A percentile compares a stretch with the other conserved stretches of the same genome.
phyloP scores from a whole-genome alignment of 2,113 vertebrate species.

The Nematolebias whitei region DNA sequence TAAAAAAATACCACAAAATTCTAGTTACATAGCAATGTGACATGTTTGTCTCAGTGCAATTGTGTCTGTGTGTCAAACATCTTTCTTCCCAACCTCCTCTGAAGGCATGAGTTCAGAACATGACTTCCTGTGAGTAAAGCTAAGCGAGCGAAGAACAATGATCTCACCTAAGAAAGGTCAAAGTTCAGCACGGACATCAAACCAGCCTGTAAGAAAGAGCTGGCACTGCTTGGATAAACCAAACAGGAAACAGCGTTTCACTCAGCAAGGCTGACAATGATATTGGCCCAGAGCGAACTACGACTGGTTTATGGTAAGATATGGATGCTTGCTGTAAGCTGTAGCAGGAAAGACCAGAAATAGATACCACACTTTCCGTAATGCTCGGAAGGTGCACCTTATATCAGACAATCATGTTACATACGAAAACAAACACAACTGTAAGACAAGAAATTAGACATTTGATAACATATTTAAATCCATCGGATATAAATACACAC shows the following conservation, averaged over 20 bases:
- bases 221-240: conserved; percentile 69
- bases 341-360: conserved; percentile 74
- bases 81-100: conserved; percentile 43
- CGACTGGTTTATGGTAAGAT: conserved; percentile 62
- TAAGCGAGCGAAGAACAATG: conserved; percentile 54
- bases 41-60: background rate
- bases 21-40: background rate
- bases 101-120: conserved; percentile 77
- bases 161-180: conserved; percentile 67
- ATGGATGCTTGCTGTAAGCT: conserved; percentile 57
- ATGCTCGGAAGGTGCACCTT: conserved; percentile 69
- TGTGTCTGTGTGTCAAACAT: background rate
- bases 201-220: conserved; percentile 54
- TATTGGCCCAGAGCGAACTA: conserved; percentile 52
- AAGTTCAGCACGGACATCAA: conserved; percentile 49
- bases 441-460: conserved; percentile 48
- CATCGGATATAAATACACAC: conserved; percentile 21
- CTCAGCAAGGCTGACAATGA: conserved; percentile 61
- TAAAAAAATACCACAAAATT: conserved; percentile 15
- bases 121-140: conserved; percentile 86
- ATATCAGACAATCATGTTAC: conserved; percentile 54
- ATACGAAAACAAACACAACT: conserved; percentile 51
- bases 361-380: conserved; percentile 65
- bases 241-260: conserved; percentile 72
- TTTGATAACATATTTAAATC: conserved; percentile 4